Evolutionary conservation across 2,113 vertebrate species (phyloP).

Genomic region (Microcebus murinus): DNA sequence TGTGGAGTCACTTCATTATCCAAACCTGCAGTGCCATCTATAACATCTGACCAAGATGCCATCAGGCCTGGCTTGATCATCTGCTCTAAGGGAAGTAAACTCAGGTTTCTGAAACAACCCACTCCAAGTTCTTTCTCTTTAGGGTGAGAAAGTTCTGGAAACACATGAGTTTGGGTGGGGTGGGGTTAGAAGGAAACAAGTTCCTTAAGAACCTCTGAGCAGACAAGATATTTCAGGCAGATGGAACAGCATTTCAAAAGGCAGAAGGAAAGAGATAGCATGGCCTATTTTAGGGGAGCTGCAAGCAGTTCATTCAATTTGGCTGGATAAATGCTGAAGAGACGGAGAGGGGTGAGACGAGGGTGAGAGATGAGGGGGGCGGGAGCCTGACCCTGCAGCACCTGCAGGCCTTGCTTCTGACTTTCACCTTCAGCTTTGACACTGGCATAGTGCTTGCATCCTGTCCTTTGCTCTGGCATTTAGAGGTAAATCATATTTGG

Average conservation of each 20-base stretch:
- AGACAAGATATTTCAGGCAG: constrained; percentile 38
- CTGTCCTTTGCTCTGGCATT: constrained; percentile 17
- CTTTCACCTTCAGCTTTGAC: background rate
- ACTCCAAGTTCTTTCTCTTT: background rate
- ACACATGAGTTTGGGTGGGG: background rate
- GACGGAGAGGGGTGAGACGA: background rate
- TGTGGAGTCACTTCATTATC: background rate
- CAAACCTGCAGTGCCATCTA: background rate
- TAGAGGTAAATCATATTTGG: background rate
- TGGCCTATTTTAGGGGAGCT: constrained; percentile 40
- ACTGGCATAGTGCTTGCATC: background rate
- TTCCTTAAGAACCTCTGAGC: background rate
- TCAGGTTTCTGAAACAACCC: background rate
- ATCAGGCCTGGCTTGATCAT: background rate
- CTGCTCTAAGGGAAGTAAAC: background rate
- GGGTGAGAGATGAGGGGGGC: background rate
- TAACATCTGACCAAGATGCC: background rate
- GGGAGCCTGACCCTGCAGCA: background rate
- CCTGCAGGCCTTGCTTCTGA: background rate
- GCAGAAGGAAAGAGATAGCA: constrained; percentile 36
- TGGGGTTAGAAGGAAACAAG: background rate
- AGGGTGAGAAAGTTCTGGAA: background rate
- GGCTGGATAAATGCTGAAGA: background rate
- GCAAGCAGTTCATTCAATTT: background rate
- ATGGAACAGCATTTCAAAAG: constrained; percentile 39